phyloP scores from a whole-genome alignment of 2,888 invertebrate genomes.

The Trichogramma evanescens region DNA sequence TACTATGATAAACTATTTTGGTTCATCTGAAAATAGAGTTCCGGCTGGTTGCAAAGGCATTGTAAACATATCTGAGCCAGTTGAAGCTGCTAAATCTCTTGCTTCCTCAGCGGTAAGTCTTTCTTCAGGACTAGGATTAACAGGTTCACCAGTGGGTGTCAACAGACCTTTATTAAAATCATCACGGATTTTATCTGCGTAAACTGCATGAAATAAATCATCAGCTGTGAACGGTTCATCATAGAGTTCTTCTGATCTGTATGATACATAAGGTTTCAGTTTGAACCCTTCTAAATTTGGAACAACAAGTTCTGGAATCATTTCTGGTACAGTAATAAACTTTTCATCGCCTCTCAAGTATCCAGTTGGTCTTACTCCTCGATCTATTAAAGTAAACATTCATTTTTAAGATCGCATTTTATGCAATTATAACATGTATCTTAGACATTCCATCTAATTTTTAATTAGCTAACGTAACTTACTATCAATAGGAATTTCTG shows the following conservation, averaged over 20 bases:
- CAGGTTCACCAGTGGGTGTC: conserved; percentile 60
- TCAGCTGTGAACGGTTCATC: conserved; percentile 78
- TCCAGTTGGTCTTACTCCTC: conserved; percentile 66
- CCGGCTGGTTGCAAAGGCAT: conserved; percentile 2
- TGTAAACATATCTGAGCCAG: conserved; percentile 74
- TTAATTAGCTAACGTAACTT: conserved; percentile 31
- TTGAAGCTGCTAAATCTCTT: conserved; percentile 59
- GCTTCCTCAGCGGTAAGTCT: conserved; percentile 67
- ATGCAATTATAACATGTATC: not conserved
- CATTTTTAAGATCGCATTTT: not conserved
- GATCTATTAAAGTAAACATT: conserved; percentile 43
- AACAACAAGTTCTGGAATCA: conserved; percentile 86
- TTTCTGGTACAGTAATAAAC: conserved; percentile 69
- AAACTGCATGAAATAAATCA: conserved; percentile 75
- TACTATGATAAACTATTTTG: conserved; percentile 1
- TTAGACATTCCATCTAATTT: not conserved
- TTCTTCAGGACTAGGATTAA: conserved; percentile 69
- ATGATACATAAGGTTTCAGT: conserved; percentile 92
- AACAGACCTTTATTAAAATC: conserved; percentile 70
- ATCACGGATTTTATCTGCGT: conserved; percentile 68
- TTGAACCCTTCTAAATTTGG: conserved; percentile 78
- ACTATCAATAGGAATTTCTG: conserved; percentile 62
- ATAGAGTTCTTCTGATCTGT: conserved; percentile 65
- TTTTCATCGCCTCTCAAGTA: conserved; percentile 47
- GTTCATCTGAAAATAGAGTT: conserved; percentile 8